Conservation (phyloP, 1,140 invertebrate genomes). For the Dendrolimus kikuchii region DNA sequence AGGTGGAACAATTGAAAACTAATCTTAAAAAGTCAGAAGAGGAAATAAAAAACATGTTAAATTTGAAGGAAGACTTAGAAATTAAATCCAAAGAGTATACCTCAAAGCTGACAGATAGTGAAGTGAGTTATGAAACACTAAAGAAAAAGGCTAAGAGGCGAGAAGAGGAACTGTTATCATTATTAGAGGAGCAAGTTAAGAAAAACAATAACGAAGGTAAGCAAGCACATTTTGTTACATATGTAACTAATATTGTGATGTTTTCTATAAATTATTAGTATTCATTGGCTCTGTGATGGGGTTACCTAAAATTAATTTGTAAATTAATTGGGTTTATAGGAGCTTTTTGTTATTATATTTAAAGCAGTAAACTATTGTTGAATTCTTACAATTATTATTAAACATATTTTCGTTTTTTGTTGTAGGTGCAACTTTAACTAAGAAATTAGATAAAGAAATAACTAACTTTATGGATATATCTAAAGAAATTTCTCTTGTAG, state of each 20-base stretch:
- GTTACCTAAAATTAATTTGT: too few relatives aligned
- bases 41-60: slow-evolving; percentile 35
- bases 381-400: neutral
- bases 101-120: slow-evolving; percentile 49
- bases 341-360: slow-evolving; percentile 4
- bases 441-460: slow-evolving; percentile 20
- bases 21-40: slow-evolving; percentile 35
- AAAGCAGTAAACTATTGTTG: slow-evolving; percentile 5
- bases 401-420: slow-evolving; percentile 5
- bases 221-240: too few relatives aligned
- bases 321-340: neutral
- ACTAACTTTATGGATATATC: slow-evolving; percentile 33
- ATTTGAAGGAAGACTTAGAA: slow-evolving; percentile 43
- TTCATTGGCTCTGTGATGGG: too few relatives aligned
- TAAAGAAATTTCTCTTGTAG: slow-evolving; percentile 36
- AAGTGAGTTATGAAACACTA: slow-evolving; percentile 51
- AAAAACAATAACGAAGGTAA: slow-evolving; percentile 28
- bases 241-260: too few relatives aligned
- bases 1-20: slow-evolving; percentile 36
- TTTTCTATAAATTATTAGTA: too few relatives aligned
- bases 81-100: slow-evolving; percentile 31
- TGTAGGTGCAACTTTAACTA: slow-evolving; percentile 27
- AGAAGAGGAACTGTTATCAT: slow-evolving; percentile 50
- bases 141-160: slow-evolving; percentile 46
- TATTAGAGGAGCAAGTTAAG: slow-evolving; percentile 37